Percentiles rank a stretch among this genome's conserved stretches.
phyloP scores from a whole-genome alignment of 64 coral and sea anemone species.

The Stichodactyla helianthus region DNA sequence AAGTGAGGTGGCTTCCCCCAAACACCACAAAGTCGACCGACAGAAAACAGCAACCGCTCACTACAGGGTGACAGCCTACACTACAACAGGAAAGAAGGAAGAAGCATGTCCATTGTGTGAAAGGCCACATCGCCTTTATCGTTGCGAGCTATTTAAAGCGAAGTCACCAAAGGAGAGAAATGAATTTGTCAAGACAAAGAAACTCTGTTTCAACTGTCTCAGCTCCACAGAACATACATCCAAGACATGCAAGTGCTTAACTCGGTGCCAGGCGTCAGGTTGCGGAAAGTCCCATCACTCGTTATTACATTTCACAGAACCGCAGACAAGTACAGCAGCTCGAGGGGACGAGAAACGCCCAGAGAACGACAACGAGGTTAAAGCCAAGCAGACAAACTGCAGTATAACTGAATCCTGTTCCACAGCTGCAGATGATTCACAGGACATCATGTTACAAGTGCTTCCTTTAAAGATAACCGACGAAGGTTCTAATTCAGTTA shows the following conservation, averaged over 20 bases:
- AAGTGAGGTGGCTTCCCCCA: not conserved
- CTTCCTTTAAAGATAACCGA: constrained; percentile 21
- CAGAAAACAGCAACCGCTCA: not conserved
- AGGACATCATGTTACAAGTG: constrained; percentile 25
- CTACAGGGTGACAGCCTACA: constrained; percentile 2
- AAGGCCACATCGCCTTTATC: constrained; percentile 9
- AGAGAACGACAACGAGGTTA: constrained; percentile 13
- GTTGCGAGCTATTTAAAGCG: constrained; percentile 18
- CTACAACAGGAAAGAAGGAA: constrained; percentile 10
- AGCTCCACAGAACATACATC: constrained; percentile 34
- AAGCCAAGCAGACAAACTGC: not conserved
- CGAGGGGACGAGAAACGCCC: not conserved
- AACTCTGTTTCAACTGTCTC: constrained; percentile 29
- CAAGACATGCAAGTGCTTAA: constrained; percentile 26
- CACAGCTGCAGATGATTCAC: not conserved
- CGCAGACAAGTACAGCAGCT: not conserved
- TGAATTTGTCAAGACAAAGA: constrained; percentile 18
- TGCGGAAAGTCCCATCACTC: constrained; percentile 33
- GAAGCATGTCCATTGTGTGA: constrained; percentile 17
- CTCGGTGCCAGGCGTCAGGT: constrained; percentile 12
- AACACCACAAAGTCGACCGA: constrained; percentile 1
- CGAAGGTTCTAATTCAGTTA: not conserved
- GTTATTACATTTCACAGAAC: constrained; percentile 15
- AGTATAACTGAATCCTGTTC: not conserved
- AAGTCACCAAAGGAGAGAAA: constrained; percentile 24